Evolutionary conservation across 2,113 vertebrate species (phyloP), one percentile per base, ranked within the genome.

Genomic region (Nothocercus julius): DNA sequence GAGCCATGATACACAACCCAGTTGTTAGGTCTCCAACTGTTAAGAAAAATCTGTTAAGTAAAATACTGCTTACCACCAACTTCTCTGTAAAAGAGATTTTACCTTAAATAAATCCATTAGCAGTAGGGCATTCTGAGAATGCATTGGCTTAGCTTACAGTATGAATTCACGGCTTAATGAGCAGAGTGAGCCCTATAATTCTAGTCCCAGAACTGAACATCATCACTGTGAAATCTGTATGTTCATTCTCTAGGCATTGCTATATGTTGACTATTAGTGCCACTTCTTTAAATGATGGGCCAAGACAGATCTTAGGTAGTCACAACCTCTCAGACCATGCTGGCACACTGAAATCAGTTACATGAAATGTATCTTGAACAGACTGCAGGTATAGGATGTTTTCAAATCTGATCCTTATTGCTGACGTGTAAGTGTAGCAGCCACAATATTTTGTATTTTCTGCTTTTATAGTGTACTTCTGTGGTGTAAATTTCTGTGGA

Each of bases 271-370:
- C 24, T 83, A 1, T 69, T 61, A 63, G 44, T 47, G 36, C 24
- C 0, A 30, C 82, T 94, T 76, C 59, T 75, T 44, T 27, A 93
- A 54, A 62, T 17, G 7, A 18, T 77, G n/a, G 59, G 61, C 6
- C 25, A 49, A 87, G 18, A 59, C 36, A 87, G 47, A 4, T 53
- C 68, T 76, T 54, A 62, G 38, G 34, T 69, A 85, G 66, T 25
- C 49, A n/a, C 27, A 58, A 32, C 54, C 54, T 16, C 40, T n/a
- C 2, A 16, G 85, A 22, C 85, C 87, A n/a, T 59, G 28, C 36
- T 94, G 63, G 45, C 44, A 90, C 62, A 34, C 30, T 83, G 27
- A 82, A 93, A 61, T 49, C 1, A 68, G 40, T 73, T 87, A 44
- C 8, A 1, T 69, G 24, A 90, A 20, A 24, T 51, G 9, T 56